These are phyloP conservation scores for Gyrodactylus salaris DNA, from an alignment of 1,140 invertebrate genomes.

Conservation along the genomic window DNA sequence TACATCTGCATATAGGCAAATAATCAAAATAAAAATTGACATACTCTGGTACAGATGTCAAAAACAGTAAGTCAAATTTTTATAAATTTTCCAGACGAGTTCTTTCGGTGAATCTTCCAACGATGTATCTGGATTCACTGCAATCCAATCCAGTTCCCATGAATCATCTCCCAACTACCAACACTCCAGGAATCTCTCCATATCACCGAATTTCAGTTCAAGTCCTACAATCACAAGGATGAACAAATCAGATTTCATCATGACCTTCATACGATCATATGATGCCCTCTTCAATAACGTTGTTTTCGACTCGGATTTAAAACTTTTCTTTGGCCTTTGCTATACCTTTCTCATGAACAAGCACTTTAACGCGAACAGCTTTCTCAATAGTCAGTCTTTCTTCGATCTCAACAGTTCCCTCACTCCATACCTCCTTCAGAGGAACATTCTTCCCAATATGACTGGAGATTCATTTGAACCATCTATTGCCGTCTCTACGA, in stretches of 20 bases:
- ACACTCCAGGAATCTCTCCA: background rate
- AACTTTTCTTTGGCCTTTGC: background rate
- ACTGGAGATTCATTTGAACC: background rate
- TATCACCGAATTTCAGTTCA: background rate
- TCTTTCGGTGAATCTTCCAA: background rate
- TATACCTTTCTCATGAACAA: background rate
- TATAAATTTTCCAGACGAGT: background rate
- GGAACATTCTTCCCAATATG: background rate
- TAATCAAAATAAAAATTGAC: too few species aligned
- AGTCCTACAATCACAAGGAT: background rate
- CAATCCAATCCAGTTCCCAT: background rate
- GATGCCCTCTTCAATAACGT: background rate
- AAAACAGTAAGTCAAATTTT: too few species aligned
- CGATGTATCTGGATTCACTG: background rate
- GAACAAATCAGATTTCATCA: background rate
- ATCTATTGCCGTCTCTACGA: background rate
- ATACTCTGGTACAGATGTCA: too few species aligned
- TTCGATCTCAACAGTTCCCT: background rate
- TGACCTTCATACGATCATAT: background rate
- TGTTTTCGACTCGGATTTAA: background rate
- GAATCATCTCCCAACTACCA: background rate
- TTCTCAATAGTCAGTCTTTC: background rate
- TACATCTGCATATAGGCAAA: too few species aligned
- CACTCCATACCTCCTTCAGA: background rate
- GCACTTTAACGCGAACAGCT: background rate